Evolutionary conservation across 2,888 invertebrate genomes (phyloP).

Genomic region (Drosophila peninsularis): DNA sequence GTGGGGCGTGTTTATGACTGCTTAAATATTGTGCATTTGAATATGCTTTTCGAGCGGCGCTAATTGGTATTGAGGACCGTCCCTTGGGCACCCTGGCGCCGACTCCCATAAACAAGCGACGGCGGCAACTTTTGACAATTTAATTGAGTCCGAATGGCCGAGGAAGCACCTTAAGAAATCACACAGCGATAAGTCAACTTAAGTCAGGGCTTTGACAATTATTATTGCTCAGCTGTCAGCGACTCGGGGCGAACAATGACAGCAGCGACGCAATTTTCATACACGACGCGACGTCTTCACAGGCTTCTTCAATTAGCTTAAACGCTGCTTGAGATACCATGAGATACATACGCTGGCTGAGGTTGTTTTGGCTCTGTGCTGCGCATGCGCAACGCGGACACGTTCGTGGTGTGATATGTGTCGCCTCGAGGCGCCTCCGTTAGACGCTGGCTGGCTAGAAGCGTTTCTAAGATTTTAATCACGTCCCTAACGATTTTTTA

Average conservation of each 20-base stretch:
- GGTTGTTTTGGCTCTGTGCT: conserved; percentile 22
- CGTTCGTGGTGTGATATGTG: conserved; percentile 73
- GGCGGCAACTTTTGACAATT: conserved; percentile 69
- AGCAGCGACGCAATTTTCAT: conserved; percentile 37
- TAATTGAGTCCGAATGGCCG: conserved; percentile 62
- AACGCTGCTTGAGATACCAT: conserved; percentile 62
- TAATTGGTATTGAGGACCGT: conserved; percentile 68
- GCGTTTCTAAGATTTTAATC: conserved; percentile 71
- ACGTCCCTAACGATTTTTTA: conserved; percentile 80
- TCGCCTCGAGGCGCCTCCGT: conserved; percentile 67
- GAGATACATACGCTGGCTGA: conserved; percentile 34
- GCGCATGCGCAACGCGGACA: conserved; percentile 71
- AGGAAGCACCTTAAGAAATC: conserved; percentile 48
- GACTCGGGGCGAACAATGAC: conserved; percentile 25
- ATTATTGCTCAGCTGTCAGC: conserved; percentile 77
- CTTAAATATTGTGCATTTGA: conserved; percentile 40
- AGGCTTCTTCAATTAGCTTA: conserved; percentile 57
- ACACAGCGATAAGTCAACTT: conserved; percentile 67
- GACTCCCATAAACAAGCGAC: conserved; percentile 20
- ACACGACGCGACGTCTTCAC: conserved; percentile 21
- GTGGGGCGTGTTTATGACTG: conserved; percentile 56
- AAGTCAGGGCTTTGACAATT: conserved; percentile 79
- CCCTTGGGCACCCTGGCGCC: conserved; percentile 58
- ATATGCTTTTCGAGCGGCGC: conserved; percentile 49
- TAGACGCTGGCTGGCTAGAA: conserved; percentile 11